phyloP scores from a whole-genome alignment of 2,888 invertebrate genomes.

The Idaea dimidiata region DNA sequence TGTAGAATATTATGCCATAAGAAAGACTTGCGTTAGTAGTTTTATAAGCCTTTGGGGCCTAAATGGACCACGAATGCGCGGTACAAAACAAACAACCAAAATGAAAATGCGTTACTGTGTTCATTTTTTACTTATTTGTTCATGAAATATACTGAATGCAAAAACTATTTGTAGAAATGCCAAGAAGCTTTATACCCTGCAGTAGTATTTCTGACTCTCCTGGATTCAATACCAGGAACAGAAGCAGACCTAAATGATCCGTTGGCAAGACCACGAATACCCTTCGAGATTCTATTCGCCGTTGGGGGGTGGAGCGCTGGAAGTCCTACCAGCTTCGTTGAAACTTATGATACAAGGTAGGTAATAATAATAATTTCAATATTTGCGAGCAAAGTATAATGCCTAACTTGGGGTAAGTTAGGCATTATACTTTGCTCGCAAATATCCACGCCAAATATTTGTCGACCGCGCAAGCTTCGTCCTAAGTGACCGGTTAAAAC shows the following conservation, averaged over 20 bases:
- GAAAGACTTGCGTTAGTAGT: neutral
- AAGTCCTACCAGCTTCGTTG: slow-evolving; percentile 89
- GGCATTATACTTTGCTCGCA: no score
- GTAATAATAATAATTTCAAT: neutral
- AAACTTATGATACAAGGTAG: slow-evolving; percentile 89
- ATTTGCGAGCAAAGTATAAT: no score
- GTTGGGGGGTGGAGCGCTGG: slow-evolving; percentile 93
- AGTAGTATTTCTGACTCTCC: slow-evolving; percentile 73
- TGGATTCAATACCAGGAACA: slow-evolving; percentile 70
- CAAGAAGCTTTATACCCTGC: slow-evolving; percentile 78
- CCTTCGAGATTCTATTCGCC: slow-evolving; percentile 89
- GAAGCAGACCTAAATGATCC: slow-evolving; percentile 80
- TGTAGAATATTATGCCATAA: neutral
- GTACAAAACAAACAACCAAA: no score
- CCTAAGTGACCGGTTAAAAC: neutral
- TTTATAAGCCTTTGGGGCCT: no score
- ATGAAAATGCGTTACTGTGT: no score
- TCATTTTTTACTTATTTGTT: no score
- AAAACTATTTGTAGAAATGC: slow-evolving; percentile 63
- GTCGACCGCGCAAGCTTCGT: no score
- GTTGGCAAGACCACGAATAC: slow-evolving; percentile 86
- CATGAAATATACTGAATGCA: neutral
- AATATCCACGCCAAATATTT: no score
- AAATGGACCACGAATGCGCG: no score
- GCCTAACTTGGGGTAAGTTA: no score